Percentiles rank a stretch among this genome's conserved stretches.
Conservation (phyloP, 2,888 invertebrate species). For the Neelides folsomi region DNA sequence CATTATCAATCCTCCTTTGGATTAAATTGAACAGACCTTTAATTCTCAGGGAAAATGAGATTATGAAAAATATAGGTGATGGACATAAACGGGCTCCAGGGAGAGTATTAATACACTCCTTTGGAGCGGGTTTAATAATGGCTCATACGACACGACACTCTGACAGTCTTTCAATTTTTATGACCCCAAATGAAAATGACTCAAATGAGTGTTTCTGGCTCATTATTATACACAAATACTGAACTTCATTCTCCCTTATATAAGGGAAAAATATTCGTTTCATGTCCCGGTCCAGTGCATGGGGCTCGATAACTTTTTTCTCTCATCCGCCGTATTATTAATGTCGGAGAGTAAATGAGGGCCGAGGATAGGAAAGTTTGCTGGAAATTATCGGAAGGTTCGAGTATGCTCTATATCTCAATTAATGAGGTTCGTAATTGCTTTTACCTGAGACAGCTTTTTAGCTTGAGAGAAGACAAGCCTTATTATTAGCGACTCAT, state of each 20-base stretch:
- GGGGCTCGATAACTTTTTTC: too few relatives aligned
- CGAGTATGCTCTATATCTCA: too few relatives aligned
- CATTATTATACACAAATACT: conserved; percentile 7
- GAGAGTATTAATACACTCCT: too few relatives aligned
- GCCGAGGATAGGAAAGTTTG: background rate
- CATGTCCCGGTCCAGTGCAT: too few relatives aligned
- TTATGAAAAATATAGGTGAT: conserved; percentile 17
- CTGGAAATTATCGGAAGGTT: background rate
- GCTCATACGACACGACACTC: conserved; percentile 3
- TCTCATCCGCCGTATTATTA: background rate
- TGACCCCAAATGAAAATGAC: background rate
- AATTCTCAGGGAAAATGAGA: conserved; percentile 17
- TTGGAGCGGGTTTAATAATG: too few relatives aligned
- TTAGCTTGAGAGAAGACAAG: too few relatives aligned
- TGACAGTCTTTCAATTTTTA: conserved; percentile 7
- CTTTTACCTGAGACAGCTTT: too few relatives aligned
- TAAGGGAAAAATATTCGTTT: too few relatives aligned
- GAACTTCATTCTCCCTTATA: background rate
- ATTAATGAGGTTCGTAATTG: too few relatives aligned
- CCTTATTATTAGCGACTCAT: too few relatives aligned
- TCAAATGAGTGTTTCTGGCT: background rate
- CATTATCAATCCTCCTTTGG: conserved; percentile 7
- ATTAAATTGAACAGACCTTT: conserved; percentile 13
- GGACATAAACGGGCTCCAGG: conserved; percentile 1
- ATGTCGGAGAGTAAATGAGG: background rate